A percentile compares a stretch with the other conserved stretches of the same genome.
Evolutionary conservation across 2,888 invertebrate genomes (phyloP).

Genomic region (Leptothorax acervorum): DNA sequence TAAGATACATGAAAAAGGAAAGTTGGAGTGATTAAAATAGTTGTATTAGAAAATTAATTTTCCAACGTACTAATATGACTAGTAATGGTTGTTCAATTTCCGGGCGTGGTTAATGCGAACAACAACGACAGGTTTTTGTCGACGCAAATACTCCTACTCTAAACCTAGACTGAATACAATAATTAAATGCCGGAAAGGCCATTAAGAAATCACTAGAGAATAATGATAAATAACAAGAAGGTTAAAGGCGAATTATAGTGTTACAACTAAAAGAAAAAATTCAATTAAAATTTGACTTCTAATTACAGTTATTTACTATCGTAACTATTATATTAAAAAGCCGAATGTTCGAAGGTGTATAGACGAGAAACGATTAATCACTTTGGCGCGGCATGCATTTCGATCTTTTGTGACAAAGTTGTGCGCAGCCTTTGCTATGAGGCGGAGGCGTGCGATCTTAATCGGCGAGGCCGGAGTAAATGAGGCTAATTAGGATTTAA

Average conservation of each 20-base stretch:
- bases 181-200: slow-evolving; percentile 63
- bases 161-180: slow-evolving; percentile 59
- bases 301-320: neutral
- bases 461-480: slow-evolving; percentile 65
- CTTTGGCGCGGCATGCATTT: neutral
- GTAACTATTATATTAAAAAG: neutral
- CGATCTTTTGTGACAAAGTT: slow-evolving; percentile 8
- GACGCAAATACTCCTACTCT: slow-evolving; percentile 54
- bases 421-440: neutral
- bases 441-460: slow-evolving; percentile 54
- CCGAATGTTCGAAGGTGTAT: neutral
- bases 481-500: slow-evolving; percentile 76
- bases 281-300: neutral
- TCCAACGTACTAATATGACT: slow-evolving; percentile 13
- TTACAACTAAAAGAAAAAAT: neutral
- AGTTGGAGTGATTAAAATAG: neutral
- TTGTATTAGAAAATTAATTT: slow-evolving; percentile 53
- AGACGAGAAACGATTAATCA: slow-evolving; percentile 23
- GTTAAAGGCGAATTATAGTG: neutral
- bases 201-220: slow-evolving; percentile 44
- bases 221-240: slow-evolving; percentile 47
- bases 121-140: slow-evolving; percentile 58
- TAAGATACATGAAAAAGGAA: neutral
- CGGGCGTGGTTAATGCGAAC: slow-evolving; percentile 42
- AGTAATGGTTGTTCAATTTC: slow-evolving; percentile 50